phyloP scores from a whole-genome alignment of 2,888 invertebrate species.

The Griposia aprilina region DNA sequence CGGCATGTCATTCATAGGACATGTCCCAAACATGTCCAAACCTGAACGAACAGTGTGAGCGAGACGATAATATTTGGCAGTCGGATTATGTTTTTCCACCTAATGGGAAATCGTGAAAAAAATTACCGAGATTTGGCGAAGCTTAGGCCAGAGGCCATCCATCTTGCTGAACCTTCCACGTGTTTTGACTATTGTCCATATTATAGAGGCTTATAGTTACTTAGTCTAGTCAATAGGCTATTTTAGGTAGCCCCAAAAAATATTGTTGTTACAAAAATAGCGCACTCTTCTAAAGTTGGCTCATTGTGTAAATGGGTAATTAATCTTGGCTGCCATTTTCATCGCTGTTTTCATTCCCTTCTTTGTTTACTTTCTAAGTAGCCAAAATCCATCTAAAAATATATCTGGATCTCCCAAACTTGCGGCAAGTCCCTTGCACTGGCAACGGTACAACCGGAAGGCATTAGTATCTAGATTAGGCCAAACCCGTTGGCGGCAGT shows the following conservation, averaged over 20 bases:
- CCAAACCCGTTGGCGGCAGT: conserved; percentile 63
- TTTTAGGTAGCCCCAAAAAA: conserved; percentile 15
- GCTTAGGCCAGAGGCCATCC: conserved; percentile 13
- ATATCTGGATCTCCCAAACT: conserved; percentile 21
- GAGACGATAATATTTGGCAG: conserved; percentile 25
- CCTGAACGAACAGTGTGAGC: conserved; percentile 33
- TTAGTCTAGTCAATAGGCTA: conserved; percentile 5
- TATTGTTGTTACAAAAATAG: conserved; percentile 1
- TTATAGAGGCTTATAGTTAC: conserved; percentile 1
- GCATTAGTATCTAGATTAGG: conserved; percentile 61
- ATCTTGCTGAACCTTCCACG: conserved; percentile 17
- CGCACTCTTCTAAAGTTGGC: conserved; percentile 17
- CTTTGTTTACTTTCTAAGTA: conserved; percentile 19
- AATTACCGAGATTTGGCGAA: background rate
- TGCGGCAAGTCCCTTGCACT: conserved; percentile 37
- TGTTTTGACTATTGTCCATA: conserved; percentile 28
- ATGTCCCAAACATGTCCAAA: conserved; percentile 46
- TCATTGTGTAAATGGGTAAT: conserved; percentile 6
- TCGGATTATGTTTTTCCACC: conserved; percentile 27
- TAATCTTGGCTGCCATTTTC: conserved; percentile 21
- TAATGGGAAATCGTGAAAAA: conserved; percentile 36
- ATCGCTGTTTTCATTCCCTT: conserved; percentile 6
- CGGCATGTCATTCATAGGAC: conserved; percentile 47
- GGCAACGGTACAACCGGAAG: conserved; percentile 54
- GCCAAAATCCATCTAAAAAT: background rate